Conservation (phyloP, 2,888 invertebrate genomes). For the Alloscopus bannaensis region DNA sequence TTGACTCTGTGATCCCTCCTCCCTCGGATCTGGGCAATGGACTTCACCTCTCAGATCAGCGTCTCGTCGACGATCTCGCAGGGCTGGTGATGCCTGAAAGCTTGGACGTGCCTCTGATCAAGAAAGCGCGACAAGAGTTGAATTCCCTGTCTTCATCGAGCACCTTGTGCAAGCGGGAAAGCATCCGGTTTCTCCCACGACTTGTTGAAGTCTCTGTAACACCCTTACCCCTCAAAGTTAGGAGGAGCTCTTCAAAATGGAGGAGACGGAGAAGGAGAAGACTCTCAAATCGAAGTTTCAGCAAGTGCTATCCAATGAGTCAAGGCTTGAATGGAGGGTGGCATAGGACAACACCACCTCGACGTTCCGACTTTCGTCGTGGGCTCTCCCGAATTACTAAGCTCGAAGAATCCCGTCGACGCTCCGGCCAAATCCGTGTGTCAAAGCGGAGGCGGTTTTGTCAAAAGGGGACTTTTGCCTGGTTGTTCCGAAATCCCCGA, state of each 20-base stretch:
- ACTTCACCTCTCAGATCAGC: slow-evolving; percentile 13
- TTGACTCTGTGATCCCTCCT: slow-evolving; percentile 24
- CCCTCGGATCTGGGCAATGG: slow-evolving; percentile 17
- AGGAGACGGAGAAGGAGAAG: slow-evolving; percentile 18
- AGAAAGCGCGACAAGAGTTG: slow-evolving; percentile 52
- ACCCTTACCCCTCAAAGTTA: slow-evolving; percentile 50
- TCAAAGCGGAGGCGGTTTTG: slow-evolving; percentile 48
- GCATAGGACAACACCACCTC: neutral
- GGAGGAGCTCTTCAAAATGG: neutral
- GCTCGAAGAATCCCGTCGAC: neutral
- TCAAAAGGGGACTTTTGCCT: slow-evolving; percentile 54
- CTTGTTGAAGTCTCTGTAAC: slow-evolving; percentile 66
- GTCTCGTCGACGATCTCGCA: slow-evolving; percentile 20
- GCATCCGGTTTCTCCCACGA: slow-evolving; percentile 66
- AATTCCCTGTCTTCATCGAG: slow-evolving; percentile 23
- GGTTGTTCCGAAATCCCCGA: slow-evolving; percentile 49
- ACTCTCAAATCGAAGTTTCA: neutral
- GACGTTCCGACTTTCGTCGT: neutral
- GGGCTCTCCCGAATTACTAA: neutral
- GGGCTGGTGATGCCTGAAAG: slow-evolving; percentile 19
- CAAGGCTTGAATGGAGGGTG: neutral
- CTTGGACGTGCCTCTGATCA: slow-evolving; percentile 50
- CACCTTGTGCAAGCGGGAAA: slow-evolving; percentile 64
- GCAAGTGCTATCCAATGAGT: neutral
- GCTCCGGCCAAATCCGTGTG: slow-evolving; percentile 12